A percentile compares a stretch with the other conserved stretches of the same genome.
Conservation (phyloP, 2,113 vertebrate genomes). For the Silurus meridionalis region DNA sequence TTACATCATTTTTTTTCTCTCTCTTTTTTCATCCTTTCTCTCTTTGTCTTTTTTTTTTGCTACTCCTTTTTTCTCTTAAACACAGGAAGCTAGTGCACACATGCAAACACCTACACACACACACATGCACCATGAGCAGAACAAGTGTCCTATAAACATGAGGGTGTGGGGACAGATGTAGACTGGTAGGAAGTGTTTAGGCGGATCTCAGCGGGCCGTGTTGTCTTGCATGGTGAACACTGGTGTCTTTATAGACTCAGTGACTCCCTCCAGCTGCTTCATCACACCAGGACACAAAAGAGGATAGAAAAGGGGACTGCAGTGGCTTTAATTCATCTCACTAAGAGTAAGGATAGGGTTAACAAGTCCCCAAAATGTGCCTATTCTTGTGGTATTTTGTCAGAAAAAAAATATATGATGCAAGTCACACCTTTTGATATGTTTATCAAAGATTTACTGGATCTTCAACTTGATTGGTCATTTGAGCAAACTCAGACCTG, state of each 20-base stretch:
- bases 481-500: neutral
- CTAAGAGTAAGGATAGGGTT: constrained; percentile 15
- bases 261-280: constrained; percentile 45
- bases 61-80: neutral
- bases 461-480: neutral
- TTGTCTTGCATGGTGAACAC: constrained; percentile 50
- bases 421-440: neutral
- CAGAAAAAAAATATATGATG: neutral
- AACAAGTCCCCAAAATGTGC: neutral
- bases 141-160: constrained; percentile 48
- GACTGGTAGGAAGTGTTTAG: constrained; percentile 36
- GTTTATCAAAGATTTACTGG: neutral
- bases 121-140: constrained; percentile 13
- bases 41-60: neutral
- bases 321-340: neutral
- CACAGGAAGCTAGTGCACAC: neutral
- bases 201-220: constrained; percentile 42
- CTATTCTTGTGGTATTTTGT: neutral
- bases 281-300: constrained; percentile 33
- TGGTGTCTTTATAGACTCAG: constrained; percentile 50
- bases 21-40: neutral
- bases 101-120: constrained; percentile 33
- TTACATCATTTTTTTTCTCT: constrained; percentile 4
- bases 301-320: constrained; percentile 6
- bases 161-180: constrained; percentile 54